Percentiles rank a stretch among this genome's conserved stretches.
Conservation (phyloP, 2,113 vertebrate genomes). For the Ictalurus furcatus region DNA sequence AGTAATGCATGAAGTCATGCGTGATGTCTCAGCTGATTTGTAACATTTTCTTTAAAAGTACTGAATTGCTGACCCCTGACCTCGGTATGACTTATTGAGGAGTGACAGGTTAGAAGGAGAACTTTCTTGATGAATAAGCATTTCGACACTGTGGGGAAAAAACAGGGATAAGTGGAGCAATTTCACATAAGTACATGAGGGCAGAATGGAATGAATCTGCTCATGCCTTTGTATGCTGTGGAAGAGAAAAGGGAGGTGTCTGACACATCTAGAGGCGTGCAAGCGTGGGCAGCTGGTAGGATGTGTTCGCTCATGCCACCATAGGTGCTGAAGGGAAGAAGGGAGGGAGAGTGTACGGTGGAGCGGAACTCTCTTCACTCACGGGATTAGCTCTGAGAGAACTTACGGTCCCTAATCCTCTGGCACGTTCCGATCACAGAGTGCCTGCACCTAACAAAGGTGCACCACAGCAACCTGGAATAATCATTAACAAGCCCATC, state of each 20-base stretch:
- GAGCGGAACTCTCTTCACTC: constrained; percentile 48
- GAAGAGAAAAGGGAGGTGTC: constrained; percentile 40
- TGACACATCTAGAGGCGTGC: constrained; percentile 31
- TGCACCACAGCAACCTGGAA: constrained; percentile 46
- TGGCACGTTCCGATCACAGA: constrained; percentile 42
- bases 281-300: constrained; percentile 46
- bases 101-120: neutral
- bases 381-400: constrained; percentile 42
- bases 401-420: constrained; percentile 41
- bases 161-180: neutral
- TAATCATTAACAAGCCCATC: constrained; percentile 54
- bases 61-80: constrained; percentile 7
- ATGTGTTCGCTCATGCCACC: constrained; percentile 53
- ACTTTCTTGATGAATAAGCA: constrained; percentile 37
- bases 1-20: neutral
- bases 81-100: neutral
- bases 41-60: constrained; percentile 27
- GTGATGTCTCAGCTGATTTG: constrained; percentile 22
- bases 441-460: constrained; percentile 35
- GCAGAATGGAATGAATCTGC: constrained; percentile 38
- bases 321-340: constrained; percentile 34
- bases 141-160: neutral
- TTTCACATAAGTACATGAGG: constrained; percentile 6
- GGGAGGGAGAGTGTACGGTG: constrained; percentile 29
- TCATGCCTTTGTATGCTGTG: constrained; percentile 34